A percentile compares a stretch with the other conserved stretches of the same genome.
Evolutionary conservation across 2,797 vertebrate species (phyloP).

Genomic region (Gallinago solitaria): DNA sequence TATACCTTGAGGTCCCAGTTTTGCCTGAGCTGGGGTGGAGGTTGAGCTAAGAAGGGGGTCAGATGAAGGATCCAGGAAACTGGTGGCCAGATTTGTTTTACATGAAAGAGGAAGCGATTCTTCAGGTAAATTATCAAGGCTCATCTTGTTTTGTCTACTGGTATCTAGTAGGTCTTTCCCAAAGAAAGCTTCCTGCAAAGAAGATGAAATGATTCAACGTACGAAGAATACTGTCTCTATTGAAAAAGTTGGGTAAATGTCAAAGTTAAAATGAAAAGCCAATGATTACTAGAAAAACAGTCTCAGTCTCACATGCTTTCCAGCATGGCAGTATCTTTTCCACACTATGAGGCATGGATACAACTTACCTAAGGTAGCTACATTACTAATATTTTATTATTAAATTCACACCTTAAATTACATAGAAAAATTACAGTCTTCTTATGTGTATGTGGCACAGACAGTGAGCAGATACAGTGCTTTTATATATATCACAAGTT

Average conservation of each 20-base stretch:
- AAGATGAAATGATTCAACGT: not conserved
- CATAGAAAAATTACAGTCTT: fast-evolving
- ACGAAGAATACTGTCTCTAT: not conserved
- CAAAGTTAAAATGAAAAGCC: not conserved
- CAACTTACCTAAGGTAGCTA: not conserved
- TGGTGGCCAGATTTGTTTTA: conserved; percentile 77
- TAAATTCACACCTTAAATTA: not conserved
- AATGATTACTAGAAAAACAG: not conserved
- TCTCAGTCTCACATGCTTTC: not conserved
- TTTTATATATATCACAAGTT: not conserved
- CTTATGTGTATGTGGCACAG: not conserved
- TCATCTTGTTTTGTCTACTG: conserved; percentile 89
- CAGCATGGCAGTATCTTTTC: not conserved
- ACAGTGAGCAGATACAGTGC: not conserved
- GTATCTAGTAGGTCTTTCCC: conserved; percentile 96
- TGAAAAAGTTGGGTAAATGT: not conserved
- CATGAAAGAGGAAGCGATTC: conserved; percentile 82
- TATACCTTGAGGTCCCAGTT: conserved; percentile 86
- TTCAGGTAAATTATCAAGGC: conserved; percentile 85
- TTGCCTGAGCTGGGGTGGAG: conserved; percentile 77
- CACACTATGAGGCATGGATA: not conserved
- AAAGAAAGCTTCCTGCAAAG: conserved; percentile 95
- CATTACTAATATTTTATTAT: not conserved
- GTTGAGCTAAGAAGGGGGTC: conserved; percentile 85
- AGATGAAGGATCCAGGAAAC: conserved; percentile 85